Evolutionary conservation across 2,888 invertebrate species (phyloP).

Genomic region (Aethes cnicana): DNA sequence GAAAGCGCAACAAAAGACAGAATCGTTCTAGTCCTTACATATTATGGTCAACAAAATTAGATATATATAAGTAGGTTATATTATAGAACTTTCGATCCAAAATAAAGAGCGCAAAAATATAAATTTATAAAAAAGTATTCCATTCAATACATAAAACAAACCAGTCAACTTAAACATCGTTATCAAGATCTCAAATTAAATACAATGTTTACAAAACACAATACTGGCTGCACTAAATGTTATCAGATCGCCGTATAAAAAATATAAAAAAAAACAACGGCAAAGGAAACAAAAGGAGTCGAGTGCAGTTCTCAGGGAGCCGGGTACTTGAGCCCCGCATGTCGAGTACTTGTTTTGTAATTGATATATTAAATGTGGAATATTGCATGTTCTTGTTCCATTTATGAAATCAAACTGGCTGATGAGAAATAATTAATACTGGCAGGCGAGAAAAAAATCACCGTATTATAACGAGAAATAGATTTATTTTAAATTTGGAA

Average conservation of each 20-base stretch:
- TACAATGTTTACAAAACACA: slow-evolving; percentile 39
- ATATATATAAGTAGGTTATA: too few relatives aligned
- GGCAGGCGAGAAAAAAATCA: neutral
- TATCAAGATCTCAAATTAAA: slow-evolving; percentile 37
- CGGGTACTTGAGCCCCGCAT: slow-evolving; percentile 23
- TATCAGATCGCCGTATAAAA: slow-evolving; percentile 44
- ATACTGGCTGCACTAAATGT: slow-evolving; percentile 31
- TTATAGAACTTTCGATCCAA: too few relatives aligned
- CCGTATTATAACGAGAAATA: too few relatives aligned
- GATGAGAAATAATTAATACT: neutral
- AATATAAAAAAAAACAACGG: slow-evolving; percentile 35
- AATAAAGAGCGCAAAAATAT: too few relatives aligned
- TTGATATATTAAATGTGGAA: slow-evolving; percentile 54
- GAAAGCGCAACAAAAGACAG: too few relatives aligned
- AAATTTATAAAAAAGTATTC: too few relatives aligned
- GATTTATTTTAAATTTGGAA: neutral
- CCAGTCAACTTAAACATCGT: slow-evolving; percentile 32
- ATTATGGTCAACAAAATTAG: too few relatives aligned
- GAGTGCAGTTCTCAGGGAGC: slow-evolving; percentile 30
- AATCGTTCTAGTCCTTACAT: too few relatives aligned
- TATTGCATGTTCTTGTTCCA: slow-evolving; percentile 4
- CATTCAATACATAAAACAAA: slow-evolving; percentile 7
- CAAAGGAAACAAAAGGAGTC: slow-evolving; percentile 33
- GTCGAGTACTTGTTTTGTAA: slow-evolving; percentile 46
- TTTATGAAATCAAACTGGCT: slow-evolving; percentile 7